phyloP scores from a whole-genome alignment of 2,113 vertebrate genomes.

The Mormyrus iriodes region DNA sequence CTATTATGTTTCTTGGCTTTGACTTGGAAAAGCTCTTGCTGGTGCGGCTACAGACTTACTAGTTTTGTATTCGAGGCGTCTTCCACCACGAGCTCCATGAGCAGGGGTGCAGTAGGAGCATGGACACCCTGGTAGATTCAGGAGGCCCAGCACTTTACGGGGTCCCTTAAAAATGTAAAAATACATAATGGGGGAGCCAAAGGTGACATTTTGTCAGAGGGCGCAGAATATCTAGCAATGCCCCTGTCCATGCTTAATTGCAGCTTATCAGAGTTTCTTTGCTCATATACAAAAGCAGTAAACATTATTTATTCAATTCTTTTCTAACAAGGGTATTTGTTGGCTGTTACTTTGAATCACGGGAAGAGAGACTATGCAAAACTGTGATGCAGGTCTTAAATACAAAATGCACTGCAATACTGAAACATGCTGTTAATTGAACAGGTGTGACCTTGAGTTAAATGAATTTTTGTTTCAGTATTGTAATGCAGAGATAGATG shows the following conservation, averaged over 20 bases:
- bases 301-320: not conserved
- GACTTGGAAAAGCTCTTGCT: no score
- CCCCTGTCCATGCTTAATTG: not conserved
- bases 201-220: not conserved
- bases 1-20: no score
- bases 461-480: not conserved
- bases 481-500: not conserved
- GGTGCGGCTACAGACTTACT: no score
- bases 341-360: not conserved
- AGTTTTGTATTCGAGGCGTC: no score
- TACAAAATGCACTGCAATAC: not conserved
- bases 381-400: not conserved
- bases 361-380: not conserved
- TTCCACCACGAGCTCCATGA: no score
- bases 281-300: not conserved
- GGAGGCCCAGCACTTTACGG: not conserved
- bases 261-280: no score
- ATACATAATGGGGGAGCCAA: not conserved
- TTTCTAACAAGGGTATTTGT: not conserved
- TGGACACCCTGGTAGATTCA: not conserved
- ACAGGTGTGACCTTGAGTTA: not conserved
- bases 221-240: not conserved
- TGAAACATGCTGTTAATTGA: not conserved
- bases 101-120: not conserved
- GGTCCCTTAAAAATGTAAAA: not conserved